phyloP scores from a whole-genome alignment of 2,888 invertebrate species.

The Podotricha telesiphe region DNA sequence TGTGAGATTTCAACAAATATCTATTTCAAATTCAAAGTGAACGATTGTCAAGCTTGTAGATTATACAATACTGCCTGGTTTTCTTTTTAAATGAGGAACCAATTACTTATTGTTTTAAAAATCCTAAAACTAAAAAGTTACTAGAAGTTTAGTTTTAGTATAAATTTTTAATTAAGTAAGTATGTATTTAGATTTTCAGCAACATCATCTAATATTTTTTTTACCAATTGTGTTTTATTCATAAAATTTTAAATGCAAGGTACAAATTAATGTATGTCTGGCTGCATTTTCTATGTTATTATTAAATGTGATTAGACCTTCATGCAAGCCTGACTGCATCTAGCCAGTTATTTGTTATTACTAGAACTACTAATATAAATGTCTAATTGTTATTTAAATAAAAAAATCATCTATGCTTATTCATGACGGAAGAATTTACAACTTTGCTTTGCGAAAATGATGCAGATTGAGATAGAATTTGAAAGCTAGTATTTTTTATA shows the following conservation, averaged over 20 bases:
- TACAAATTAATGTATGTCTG: neutral
- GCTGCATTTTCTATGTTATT: neutral
- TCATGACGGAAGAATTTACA: neutral
- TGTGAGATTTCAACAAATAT: conserved; percentile 18
- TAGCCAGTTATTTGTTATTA: neutral
- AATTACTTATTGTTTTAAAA: too few relatives aligned
- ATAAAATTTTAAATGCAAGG: conserved; percentile 3
- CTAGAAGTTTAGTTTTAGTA: neutral
- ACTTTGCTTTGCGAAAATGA: too few relatives aligned
- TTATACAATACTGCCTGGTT: neutral
- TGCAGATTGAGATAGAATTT: too few relatives aligned
- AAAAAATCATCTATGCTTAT: neutral
- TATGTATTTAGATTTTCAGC: too few relatives aligned
- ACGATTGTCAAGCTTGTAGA: conserved; percentile 16
- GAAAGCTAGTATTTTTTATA: too few relatives aligned
- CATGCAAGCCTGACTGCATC: neutral
- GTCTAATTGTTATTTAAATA: neutral
- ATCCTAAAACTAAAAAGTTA: too few relatives aligned
- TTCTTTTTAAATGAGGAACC: neutral
- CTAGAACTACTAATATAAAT: neutral
- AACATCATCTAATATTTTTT: too few relatives aligned
- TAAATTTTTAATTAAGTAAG: too few relatives aligned
- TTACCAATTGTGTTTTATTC: too few relatives aligned
- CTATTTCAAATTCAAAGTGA: conserved; percentile 17
- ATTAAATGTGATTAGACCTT: conserved; percentile 4